These are phyloP conservation scores for Oreochromis mossambicus DNA, from an alignment of 2,797 vertebrate species.

Conservation along the genomic window DNA sequence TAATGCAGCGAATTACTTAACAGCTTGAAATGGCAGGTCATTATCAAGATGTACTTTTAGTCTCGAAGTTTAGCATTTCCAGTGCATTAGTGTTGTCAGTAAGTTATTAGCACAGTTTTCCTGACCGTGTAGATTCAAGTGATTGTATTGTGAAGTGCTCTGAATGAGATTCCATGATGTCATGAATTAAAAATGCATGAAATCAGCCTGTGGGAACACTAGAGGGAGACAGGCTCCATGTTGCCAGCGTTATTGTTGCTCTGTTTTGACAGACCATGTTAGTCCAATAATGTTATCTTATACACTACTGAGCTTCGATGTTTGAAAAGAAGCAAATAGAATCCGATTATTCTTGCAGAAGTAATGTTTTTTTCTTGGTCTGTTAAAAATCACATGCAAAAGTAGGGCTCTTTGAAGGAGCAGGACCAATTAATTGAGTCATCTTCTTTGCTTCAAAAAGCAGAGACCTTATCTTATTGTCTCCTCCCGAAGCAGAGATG, in stretches of 20 bases:
- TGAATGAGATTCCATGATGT: slow-evolving; percentile 20
- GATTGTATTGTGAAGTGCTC: neutral
- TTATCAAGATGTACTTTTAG: neutral
- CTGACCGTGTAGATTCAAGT: neutral
- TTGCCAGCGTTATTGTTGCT: neutral
- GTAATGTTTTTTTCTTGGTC: neutral
- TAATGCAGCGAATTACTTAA: neutral
- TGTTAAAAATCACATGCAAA: neutral
- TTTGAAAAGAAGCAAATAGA: neutral
- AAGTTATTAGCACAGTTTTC: neutral
- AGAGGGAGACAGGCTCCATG: slow-evolving; percentile 53
- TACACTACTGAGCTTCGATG: neutral
- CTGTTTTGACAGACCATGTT: neutral
- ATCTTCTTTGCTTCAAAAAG: neutral
- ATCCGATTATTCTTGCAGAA: neutral
- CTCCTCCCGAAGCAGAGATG: neutral
- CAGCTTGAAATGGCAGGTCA: neutral
- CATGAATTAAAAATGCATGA: neutral
- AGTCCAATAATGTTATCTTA: neutral
- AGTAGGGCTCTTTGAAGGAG: neutral
- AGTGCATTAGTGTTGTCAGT: neutral
- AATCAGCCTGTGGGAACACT: slow-evolving; percentile 24
- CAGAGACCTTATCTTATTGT: neutral
- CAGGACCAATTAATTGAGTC: neutral
- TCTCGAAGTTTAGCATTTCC: neutral